A percentile compares a stretch with the other conserved stretches of the same genome.
Conservation (phyloP, 2,113 vertebrate species). For the Prietella phreatophila region DNA sequence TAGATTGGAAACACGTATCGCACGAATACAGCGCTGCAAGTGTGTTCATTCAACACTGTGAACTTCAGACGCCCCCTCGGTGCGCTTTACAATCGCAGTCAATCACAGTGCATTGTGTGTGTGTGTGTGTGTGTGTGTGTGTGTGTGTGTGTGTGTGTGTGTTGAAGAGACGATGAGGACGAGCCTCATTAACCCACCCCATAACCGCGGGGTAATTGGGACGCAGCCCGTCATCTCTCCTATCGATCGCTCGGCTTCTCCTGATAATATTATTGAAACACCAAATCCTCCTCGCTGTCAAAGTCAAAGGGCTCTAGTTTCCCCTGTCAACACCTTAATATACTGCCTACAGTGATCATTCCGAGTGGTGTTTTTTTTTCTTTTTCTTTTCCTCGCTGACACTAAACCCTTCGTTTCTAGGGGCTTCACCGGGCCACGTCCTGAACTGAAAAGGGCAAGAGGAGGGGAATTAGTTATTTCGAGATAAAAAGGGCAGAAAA, state of each 20-base stretch:
- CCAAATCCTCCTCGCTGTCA: slow-evolving; percentile 86
- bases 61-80: slow-evolving; percentile 8
- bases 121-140: slow-evolving; percentile 27
- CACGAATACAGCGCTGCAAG: background rate
- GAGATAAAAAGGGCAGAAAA: slow-evolving; percentile 99
- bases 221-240: slow-evolving; percentile 89
- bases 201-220: slow-evolving; percentile 91
- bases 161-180: slow-evolving; percentile 62
- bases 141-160: slow-evolving; percentile 30
- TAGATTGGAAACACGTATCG: background rate
- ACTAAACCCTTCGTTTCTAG: slow-evolving; percentile 89
- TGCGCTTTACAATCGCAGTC: slow-evolving; percentile 32
- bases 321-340: slow-evolving; percentile 82
- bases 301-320: slow-evolving; percentile 88
- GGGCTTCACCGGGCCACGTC: slow-evolving; percentile 56
- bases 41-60: background rate
- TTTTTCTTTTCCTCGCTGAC: slow-evolving; percentile 84
- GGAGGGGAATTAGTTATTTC: slow-evolving; percentile 75
- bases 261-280: slow-evolving; percentile 93
- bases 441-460: slow-evolving; percentile 75
- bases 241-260: slow-evolving; percentile 86
- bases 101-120: slow-evolving; percentile 38
- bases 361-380: slow-evolving; percentile 72
- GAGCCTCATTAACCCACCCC: slow-evolving; percentile 73
- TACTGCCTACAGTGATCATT: slow-evolving; percentile 87